Base-by-base conservation (phyloP, 2,797 vertebrate species). In the Anabas testudineus region DNA sequence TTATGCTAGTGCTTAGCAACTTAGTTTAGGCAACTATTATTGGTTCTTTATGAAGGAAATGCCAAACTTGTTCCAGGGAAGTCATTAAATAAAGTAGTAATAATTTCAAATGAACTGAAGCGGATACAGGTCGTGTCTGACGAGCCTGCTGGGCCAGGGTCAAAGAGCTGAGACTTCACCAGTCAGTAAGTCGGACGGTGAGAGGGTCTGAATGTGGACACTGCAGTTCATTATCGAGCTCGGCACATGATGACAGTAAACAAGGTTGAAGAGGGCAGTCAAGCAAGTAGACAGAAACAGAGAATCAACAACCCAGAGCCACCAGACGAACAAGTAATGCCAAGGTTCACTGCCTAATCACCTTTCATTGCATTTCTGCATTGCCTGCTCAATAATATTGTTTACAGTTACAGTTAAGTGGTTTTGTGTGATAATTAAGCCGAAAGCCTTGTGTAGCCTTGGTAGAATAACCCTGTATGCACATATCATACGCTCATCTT, bases 221-320 rank as follows among this genome's bases (percentile, higher is more conserved):
- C 21, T 32, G 61, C 26, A 42, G 69, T 71, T 87, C 74, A 74
- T 91, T 90, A 88, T 87, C 67, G 66, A 77, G 71, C 77, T 56
- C 63, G 69, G 73, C 71, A 78, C 64, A 74, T 79, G 72, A 84
- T 77, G 71, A 76, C 70, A 74, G 75, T 66, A 81, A 84, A 83
- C 78, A 85, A 67, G 45, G 65, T 24, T 57, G 66, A 56, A 55
- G 72, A 64, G 57, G 66, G 72, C 63, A 80, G 62, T 58, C 67
- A 65, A 81, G 75, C 73, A 80, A 69, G 60, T 54, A 32, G 53
- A n/a, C 36, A 64, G 53, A 51, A 49, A 54, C 26, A 26, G 37
- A 65, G 67, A 74, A 71, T 65, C 60, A 71, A 67, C 72, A 70
- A 36, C 49, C 41, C 47, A 19, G 19, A 74, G 62, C 19, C 32